These are phyloP conservation scores for Micronycteris hirsuta DNA, from an alignment of 2,113 vertebrate genomes.

Conservation along the genomic window DNA sequence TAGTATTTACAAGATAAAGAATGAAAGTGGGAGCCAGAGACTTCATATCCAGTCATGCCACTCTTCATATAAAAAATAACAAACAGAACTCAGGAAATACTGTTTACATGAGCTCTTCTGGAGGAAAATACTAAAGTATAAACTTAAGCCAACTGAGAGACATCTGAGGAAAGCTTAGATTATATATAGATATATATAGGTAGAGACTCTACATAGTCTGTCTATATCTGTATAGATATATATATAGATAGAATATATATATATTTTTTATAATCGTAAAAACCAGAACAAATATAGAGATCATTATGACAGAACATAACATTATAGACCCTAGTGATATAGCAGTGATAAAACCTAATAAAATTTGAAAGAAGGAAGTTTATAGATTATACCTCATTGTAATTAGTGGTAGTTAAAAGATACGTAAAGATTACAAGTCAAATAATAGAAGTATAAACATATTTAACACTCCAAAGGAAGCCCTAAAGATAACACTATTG, in stretches of 20 bases:
- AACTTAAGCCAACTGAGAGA: neutral
- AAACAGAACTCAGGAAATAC: neutral
- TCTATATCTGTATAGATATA: too few relatives aligned
- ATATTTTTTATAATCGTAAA: neutral
- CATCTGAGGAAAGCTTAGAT: neutral
- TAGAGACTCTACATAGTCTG: too few relatives aligned
- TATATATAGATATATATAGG: neutral
- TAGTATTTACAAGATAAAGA: neutral
- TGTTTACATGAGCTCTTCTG: neutral
- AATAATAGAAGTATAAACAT: neutral
- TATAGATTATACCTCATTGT: neutral
- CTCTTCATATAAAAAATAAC: slow-evolving; percentile 4
- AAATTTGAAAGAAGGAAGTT: neutral
- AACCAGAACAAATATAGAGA: neutral
- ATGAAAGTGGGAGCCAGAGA: neutral
- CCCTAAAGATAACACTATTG: neutral
- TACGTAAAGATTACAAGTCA: neutral
- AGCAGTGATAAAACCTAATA: neutral
- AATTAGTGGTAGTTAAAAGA: neutral
- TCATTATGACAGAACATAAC: neutral
- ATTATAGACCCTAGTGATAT: neutral
- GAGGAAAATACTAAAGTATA: neutral
- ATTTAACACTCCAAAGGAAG: neutral
- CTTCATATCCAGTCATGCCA: neutral
- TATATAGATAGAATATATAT: too few relatives aligned